Base-by-base conservation (phyloP, 2,888 invertebrate genomes). In the Trachelus stipa region DNA sequence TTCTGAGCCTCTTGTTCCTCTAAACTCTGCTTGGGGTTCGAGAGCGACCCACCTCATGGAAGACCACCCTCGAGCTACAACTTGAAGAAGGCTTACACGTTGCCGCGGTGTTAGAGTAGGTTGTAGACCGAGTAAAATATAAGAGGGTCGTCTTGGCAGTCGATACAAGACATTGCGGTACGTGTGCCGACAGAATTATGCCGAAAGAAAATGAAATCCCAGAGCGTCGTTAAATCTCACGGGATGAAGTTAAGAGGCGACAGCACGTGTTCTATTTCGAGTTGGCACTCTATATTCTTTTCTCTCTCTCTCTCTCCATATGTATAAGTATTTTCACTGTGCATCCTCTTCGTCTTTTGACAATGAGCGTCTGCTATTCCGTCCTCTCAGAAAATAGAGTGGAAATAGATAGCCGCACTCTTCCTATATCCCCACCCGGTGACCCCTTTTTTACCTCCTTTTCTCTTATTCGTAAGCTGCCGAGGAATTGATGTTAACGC, bases 401-500 rank as follows among this genome's bases (percentile, higher is more conserved):
- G 76, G 76, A 74, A 79, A 79, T 76, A 79, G 76, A 77, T 79
- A 71, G 68, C 35, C 34, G 23, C 34, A 40, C 40, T 71, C 74
- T 34, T 34, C 6, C 35, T 69, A 68, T 69, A 69, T n/a, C 34
- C 34, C 71, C 71, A 71, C 56, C 56, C 23, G 9, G 56, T 23
- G 23, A 1, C 56, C 56, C 35, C 35, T 1, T 75, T 56, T 30
- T 68, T 23, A 30, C 37, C 35, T 34, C 12, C 37, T 74, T 74
- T 35, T 34, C 35, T 34, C 37, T 74, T 35, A 74, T 77, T 77
- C 56, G 56, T 56, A 56, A 56, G 56, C 56, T 56, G 23, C 81
- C 77, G 79, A 79, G 80, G 81, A 86, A 86, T 86, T 83, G 83
- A 86, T 83, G 84, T 86, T 85, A 84, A 85, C 85, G 83, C 86